phyloP scores from a whole-genome alignment of 2,888 invertebrate genomes.

The Alentia gelatinosa region DNA sequence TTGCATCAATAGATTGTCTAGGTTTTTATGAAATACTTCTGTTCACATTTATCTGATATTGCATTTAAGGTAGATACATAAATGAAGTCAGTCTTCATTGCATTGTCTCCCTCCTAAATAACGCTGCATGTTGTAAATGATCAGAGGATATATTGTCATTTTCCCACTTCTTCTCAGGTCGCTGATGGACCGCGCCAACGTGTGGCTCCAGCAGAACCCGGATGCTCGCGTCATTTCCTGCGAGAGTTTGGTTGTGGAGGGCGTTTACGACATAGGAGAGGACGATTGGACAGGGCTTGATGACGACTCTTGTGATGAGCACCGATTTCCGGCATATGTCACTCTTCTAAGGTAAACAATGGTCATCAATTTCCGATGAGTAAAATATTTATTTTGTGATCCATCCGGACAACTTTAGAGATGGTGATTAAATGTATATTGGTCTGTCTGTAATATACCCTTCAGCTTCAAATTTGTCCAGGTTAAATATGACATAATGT shows the following conservation, averaged over 20 bases:
- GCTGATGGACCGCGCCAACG: conserved; percentile 62
- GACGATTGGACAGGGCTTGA: conserved; percentile 26
- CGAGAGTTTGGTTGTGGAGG: conserved; percentile 64
- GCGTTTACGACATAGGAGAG: conserved; percentile 41
- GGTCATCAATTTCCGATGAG: too few species aligned
- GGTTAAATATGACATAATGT: too few species aligned
- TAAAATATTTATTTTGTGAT: neutral
- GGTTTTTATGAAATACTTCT: too few species aligned
- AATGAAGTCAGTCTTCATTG: too few species aligned
- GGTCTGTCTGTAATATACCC: too few species aligned
- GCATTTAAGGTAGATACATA: too few species aligned
- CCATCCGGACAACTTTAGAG: neutral
- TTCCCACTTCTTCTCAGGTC: conserved; percentile 46
- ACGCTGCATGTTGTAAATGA: too few species aligned
- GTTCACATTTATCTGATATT: too few species aligned
- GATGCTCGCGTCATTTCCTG: conserved; percentile 61
- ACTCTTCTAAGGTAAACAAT: conserved; percentile 37
- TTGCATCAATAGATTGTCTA: too few species aligned
- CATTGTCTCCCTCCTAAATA: too few species aligned
- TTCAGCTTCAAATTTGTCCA: too few species aligned
- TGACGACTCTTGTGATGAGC: conserved; percentile 29
- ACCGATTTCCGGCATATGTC: conserved; percentile 35
- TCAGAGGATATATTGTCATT: neutral
- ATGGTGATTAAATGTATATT: neutral
- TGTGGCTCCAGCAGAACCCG: conserved; percentile 63